Evolutionary conservation across 2,888 invertebrate genomes (phyloP), one percentile per base, ranked within the genome.

Genomic region (Caenorhabditis sp.): DNA sequence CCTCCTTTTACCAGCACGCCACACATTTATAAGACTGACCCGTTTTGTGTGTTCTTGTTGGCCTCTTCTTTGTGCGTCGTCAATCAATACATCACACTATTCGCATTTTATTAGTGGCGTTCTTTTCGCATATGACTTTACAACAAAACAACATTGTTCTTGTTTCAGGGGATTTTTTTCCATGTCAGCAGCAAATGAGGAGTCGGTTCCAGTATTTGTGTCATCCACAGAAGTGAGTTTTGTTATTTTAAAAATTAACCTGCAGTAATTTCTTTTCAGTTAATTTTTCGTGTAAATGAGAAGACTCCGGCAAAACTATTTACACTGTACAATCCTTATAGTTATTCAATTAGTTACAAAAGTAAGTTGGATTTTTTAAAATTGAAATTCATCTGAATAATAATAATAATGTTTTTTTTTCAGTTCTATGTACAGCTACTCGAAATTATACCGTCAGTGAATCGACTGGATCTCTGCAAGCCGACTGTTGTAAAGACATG

Each of bases 351-450:
- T 25, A 61, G 63, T 3, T 80, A 74, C 53, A 80, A 75, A 74
- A 69, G 80, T 80, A 14, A 60, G 70, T 38, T 27, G n/a, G n/a
- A n/a, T n/a, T n/a, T n/a, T n/a, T n/a, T n/a, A n/a, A 25, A 23
- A 1, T 1, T 43, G 10, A 43, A 3, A 31, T n/a, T 21, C n/a
- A 20, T 27, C 4, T 43, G 20, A 59, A 25, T 21, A n/a, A 27
- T 31, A 14, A 43, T 5, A 23, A 23, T 50, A 49, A 12, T 59
- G 27, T 53, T 54, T 53, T 27, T 23, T 38, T 63, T 80, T 57
- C 65, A 80, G 80, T 80, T n/a, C 38, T 80, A 23, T 71, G 76
- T 59, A 80, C 80, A n/a, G 67, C 77, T 1, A 76, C 77, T 1
- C 23, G 64, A 14, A 77, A 67, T 36, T 80, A 80, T 62, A 61